Evolutionary conservation across 2,888 invertebrate genomes (phyloP).

Genomic region (Acrobasis suavella): DNA sequence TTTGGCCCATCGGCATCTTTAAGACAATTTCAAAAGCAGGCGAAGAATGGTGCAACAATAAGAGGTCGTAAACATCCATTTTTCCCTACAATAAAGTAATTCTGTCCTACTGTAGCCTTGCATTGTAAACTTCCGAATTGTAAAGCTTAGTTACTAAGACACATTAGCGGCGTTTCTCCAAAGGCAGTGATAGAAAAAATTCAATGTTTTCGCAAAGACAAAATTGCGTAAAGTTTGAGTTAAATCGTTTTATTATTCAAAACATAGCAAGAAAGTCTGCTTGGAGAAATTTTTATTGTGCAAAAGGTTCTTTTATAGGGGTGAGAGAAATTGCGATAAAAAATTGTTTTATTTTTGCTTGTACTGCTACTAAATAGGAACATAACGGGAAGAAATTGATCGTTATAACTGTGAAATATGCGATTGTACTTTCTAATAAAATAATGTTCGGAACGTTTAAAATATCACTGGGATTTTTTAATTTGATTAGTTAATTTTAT

Average conservation of each 20-base stretch:
- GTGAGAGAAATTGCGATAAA: conserved; percentile 52
- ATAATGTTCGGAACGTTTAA: background rate
- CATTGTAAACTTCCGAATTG: conserved; percentile 76
- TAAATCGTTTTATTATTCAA: conserved; percentile 35
- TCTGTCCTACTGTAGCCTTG: conserved; percentile 70
- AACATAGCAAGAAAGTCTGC: conserved; percentile 31
- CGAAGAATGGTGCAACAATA: conserved; percentile 50
- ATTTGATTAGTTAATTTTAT: too few relatives aligned
- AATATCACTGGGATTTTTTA: too few relatives aligned
- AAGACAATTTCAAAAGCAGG: conserved; percentile 50
- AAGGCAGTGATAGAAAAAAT: conserved; percentile 35
- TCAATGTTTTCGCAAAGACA: conserved; percentile 49
- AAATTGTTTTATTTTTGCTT: conserved; percentile 13
- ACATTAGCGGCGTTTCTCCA: conserved; percentile 66
- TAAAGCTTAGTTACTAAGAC: conserved; percentile 52
- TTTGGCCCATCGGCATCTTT: conserved; percentile 59
- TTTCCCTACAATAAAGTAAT: conserved; percentile 71
- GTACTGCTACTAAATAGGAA: conserved; percentile 16
- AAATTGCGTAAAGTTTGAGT: conserved; percentile 55
- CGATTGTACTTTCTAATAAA: conserved; percentile 19
- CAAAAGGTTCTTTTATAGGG: conserved; percentile 43
- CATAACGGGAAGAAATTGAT: conserved; percentile 6
- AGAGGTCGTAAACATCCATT: conserved; percentile 65
- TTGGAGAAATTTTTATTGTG: conserved; percentile 62
- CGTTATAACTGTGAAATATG: conserved; percentile 9